Evolutionary conservation across 2,797 vertebrate genomes (phyloP), one percentile per base, ranked within the genome.

Genomic region (Chelidonichthys spinosus): DNA sequence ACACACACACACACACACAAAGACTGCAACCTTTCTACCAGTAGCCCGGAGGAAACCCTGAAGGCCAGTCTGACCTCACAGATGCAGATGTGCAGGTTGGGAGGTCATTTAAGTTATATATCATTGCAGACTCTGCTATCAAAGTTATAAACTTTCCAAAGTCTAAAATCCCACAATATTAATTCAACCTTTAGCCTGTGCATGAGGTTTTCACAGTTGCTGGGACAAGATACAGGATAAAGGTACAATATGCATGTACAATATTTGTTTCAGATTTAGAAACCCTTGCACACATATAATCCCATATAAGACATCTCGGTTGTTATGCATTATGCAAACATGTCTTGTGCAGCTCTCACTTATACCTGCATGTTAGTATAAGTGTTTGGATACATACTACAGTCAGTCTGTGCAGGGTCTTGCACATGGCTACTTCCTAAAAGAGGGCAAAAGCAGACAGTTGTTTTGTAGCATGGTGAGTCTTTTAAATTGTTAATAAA

Each of bases 1-100:
- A 25, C 25, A 82, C 78, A 74, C 52, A 72, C 13, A 83, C n/a
- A 79, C 67, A 78, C 72, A 82, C 78, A 74, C 52, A 72, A 15
- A 83, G 55, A 53, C 53, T 70, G 59, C 63, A 78, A 54, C 78
- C 79, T 80, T 84, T 65, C 77, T 73, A 78, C 52, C 78, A 82
- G 76, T 66, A 70, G 59, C 78, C 78, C 59, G 2, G 50, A 79
- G 70, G 74, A 76, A 46, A 11, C 60, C 82, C 56, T 58, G 0
- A 33, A 74, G 71, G 52, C 53, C 46, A 61, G 46, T 52, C 69
- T 33, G 53, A 54, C 81, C 63, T 87, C 56, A 69, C 54, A 42
- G 44, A 74, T 63, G n/a, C 69, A 76, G 43, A 80, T 72, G 69
- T 62, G 76, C 2, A 0, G 67, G 67, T 62, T 60, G 25, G 11